Conservation (phyloP, 2,888 invertebrate species). For the Caenorhabditis doughertyi region DNA sequence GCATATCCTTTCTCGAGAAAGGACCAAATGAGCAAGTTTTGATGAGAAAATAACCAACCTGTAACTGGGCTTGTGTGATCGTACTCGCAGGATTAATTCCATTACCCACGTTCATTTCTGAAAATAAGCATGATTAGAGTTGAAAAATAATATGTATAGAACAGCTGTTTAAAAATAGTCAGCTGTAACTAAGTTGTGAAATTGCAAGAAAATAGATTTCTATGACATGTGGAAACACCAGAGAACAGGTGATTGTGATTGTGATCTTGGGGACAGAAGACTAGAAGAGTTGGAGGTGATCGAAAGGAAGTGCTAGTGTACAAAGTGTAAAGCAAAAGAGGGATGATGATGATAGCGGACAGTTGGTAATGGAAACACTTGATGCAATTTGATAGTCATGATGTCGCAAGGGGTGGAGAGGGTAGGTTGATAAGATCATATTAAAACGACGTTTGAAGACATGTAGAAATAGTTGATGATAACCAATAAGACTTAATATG, state of each 20-base stretch:
- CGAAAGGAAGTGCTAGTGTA: conserved; percentile 27
- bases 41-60: conserved; percentile 45
- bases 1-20: background rate
- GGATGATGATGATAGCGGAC: conserved; percentile 17
- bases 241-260: conserved; percentile 11
- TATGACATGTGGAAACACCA: conserved; percentile 20
- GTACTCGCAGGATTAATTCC: conserved; percentile 27
- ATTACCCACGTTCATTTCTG: conserved; percentile 65
- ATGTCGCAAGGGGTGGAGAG: conserved; percentile 13
- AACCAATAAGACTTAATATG: conserved; percentile 2
- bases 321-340: conserved; percentile 46
- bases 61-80: conserved; percentile 44
- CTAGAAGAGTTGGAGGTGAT: conserved; percentile 2
- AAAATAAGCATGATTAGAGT: conserved; percentile 7
- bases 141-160: background rate
- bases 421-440: conserved; percentile 52
- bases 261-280: conserved; percentile 25
- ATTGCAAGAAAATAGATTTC: conserved; percentile 2
- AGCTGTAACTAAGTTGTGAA: too few relatives aligned
- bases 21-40: conserved; percentile 16
- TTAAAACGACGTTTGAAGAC: conserved; percentile 16
- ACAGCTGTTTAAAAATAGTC: conserved; percentile 23
- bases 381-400: conserved; percentile 63
- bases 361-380: conserved; percentile 59
- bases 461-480: conserved; percentile 8